A percentile compares a stretch with the other conserved stretches of the same genome.
Evolutionary conservation across 2,797 vertebrate species (phyloP).

Genomic region (Odontamblyopus lacepedii): DNA sequence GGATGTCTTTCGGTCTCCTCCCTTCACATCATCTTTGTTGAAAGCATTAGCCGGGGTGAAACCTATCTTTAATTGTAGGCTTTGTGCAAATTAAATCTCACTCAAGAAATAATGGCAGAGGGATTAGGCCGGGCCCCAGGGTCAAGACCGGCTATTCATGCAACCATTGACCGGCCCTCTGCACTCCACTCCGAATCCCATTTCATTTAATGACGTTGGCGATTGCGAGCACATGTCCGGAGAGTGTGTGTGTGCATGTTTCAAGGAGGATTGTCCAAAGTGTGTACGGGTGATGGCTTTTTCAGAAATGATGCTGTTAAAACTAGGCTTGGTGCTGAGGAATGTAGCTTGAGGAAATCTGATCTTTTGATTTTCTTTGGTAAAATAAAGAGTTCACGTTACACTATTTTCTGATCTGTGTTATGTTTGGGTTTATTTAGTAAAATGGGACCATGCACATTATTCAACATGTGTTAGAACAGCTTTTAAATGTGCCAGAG

Average conservation of each 20-base stretch:
- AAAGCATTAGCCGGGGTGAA: conserved; percentile 36
- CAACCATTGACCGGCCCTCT: conserved; percentile 51
- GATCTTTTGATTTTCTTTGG: no score
- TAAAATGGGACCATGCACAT: no score
- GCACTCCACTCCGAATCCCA: conserved; percentile 45
- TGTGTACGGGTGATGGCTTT: conserved; percentile 1
- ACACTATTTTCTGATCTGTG: no score
- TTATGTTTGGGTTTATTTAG: no score
- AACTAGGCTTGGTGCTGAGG: background rate
- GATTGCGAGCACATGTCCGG: conserved; percentile 38
- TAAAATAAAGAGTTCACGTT: no score
- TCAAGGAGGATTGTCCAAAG: conserved; percentile 14
- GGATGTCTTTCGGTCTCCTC: conserved; percentile 1
- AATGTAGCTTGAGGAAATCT: background rate
- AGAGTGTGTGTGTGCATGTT: conserved; percentile 11
- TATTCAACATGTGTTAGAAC: no score
- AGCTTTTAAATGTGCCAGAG: no score
- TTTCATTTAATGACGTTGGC: conserved; percentile 51
- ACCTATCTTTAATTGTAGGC: conserved; percentile 62
- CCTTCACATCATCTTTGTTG: conserved; percentile 27
- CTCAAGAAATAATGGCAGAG: conserved; percentile 67
- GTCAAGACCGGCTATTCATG: conserved; percentile 63
- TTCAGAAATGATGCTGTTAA: background rate
- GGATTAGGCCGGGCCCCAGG: conserved; percentile 59
- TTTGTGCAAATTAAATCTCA: conserved; percentile 68